A percentile compares a stretch with the other conserved stretches of the same genome.
Conservation (phyloP, 2,797 vertebrate genomes). For the Rachycentron canadum region DNA sequence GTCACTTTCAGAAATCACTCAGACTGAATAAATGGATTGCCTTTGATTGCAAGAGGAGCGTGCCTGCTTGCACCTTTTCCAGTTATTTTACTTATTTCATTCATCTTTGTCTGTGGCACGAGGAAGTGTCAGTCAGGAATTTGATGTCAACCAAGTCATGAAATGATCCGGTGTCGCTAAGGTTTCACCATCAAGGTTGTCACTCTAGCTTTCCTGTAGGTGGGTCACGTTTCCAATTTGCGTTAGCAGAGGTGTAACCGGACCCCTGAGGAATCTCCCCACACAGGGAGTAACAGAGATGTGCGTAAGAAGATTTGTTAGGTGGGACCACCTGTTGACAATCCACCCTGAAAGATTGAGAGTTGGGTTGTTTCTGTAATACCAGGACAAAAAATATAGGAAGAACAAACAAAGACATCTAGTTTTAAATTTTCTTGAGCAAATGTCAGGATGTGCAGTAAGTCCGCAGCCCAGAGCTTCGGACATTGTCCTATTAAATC, state of each 20-base stretch:
- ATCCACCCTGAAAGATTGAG: conserved; percentile 52
- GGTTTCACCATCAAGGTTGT: conserved; percentile 39
- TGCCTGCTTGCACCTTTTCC: conserved; percentile 11
- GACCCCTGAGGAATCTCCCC: conserved; percentile 67
- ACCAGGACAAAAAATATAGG: conserved; percentile 8
- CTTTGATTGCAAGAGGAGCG: conserved; percentile 18
- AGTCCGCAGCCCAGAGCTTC: not conserved
- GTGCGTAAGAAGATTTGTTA: conserved; percentile 58
- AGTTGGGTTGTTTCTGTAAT: conserved; percentile 14
- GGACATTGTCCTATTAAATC: not conserved
- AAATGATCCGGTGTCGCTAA: conserved; percentile 30
- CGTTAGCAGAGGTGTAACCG: conserved; percentile 70
- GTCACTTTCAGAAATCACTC: conserved; percentile 49
- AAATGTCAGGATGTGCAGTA: conserved; percentile 2
- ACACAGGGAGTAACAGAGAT: conserved; percentile 17
- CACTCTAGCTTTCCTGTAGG: conserved; percentile 62
- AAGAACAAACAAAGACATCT: not conserved
- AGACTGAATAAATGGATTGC: conserved; percentile 39
- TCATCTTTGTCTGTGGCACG: conserved; percentile 17
- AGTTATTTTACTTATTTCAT: conserved; percentile 32
- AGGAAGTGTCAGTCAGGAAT: conserved; percentile 26
- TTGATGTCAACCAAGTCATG: conserved; percentile 6
- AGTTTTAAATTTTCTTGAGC: not conserved
- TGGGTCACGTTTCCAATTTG: conserved; percentile 79
- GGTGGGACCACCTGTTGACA: conserved; percentile 74